Base-by-base conservation (phyloP, 2,113 vertebrate genomes). In the Cryptotis parvus region DNA sequence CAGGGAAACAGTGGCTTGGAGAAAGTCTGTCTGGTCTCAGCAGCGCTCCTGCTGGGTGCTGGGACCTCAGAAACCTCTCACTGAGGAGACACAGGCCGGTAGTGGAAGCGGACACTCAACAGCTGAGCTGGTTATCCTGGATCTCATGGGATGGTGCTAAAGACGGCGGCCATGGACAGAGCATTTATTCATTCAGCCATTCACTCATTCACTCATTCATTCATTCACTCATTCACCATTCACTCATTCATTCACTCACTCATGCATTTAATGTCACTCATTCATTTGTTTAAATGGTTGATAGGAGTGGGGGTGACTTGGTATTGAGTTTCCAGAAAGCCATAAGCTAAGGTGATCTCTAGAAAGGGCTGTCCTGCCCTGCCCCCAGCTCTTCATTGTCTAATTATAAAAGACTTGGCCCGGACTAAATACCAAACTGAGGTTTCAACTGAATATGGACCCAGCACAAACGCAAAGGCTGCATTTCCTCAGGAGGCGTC, bases 121-220 rank as follows among this genome's bases (percentile, higher is more conserved):
- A 31, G 63, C n/a, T 27, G 26, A 31, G 29, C 3, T 31, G 63
- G 29, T n/a, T n/a, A n/a, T n/a, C 11, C 26, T 45, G 24, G 20
- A 11, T 11, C 43, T 41, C 22, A 15, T 0, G 66, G 72, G 77
- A 77, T 76, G 27, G 35, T 4, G 35, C 45, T 58, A 14, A 41
- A 39, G 2, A 8, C 24, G 24, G 29, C n/a, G 1, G 8, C 39
- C 14, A 31, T 14, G 35, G 76, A 4, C 0, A 0, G 3, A 5
- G 41, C 8, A 9, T 10, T 45, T 41, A 49, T 45, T 86, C 55
- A 20, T 7, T 41, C 92, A 58, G 18, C 41, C 52, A 26, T 27
- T 72, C 41, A 70, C 12, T 84, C 68, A 18, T 16, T 74, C 87
- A 63, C 26, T 78, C 10, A 31, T 65, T 65, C 63, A 29, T 14